A percentile compares a stretch with the other conserved stretches of the same genome.
Evolutionary conservation across 2,888 invertebrate species (phyloP).

Genomic region (Opisthograptis luteolata): DNA sequence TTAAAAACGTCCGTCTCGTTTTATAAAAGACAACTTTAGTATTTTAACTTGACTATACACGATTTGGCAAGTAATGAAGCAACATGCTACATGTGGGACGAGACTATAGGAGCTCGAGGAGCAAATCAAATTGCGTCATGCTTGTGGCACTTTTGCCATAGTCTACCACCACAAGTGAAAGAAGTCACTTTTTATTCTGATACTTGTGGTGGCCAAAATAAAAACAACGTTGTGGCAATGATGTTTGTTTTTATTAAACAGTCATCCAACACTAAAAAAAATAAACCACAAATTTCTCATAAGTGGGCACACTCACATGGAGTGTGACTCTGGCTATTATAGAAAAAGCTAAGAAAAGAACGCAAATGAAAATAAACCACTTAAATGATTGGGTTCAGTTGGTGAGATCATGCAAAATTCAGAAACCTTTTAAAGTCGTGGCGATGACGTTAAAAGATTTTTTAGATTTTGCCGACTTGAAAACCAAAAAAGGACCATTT

Average conservation of each 20-base stretch:
- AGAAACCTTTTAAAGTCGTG: too few relatives aligned
- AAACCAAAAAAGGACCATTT: too few relatives aligned
- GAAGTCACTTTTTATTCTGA: constrained; percentile 34
- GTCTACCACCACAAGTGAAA: constrained; percentile 7
- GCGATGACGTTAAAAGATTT: too few relatives aligned
- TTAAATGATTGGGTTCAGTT: too few relatives aligned
- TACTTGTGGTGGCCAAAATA: constrained; percentile 37
- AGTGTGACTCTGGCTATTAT: constrained; percentile 8
- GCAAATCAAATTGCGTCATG: constrained; percentile 44
- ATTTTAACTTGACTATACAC: constrained; percentile 36
- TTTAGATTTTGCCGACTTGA: too few relatives aligned
- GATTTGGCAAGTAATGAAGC: constrained; percentile 29
- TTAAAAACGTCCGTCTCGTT: constrained; percentile 32
- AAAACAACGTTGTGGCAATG: constrained; percentile 30
- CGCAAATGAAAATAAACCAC: too few relatives aligned
- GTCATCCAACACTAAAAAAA: constrained; percentile 15
- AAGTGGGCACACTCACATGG: constrained; percentile 26
- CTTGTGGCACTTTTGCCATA: constrained; percentile 30
- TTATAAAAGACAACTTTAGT: constrained; percentile 38
- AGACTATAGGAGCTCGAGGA: constrained; percentile 28
- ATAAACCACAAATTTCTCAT: constrained; percentile 40
- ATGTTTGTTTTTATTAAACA: constrained; percentile 6
- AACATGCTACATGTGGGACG: constrained; percentile 6
- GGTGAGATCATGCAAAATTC: too few relatives aligned
- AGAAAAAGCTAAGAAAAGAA: too few relatives aligned